These are phyloP conservation scores for Bufo bufo DNA, from an alignment of 2,113 vertebrate genomes.

Conservation along the genomic window DNA sequence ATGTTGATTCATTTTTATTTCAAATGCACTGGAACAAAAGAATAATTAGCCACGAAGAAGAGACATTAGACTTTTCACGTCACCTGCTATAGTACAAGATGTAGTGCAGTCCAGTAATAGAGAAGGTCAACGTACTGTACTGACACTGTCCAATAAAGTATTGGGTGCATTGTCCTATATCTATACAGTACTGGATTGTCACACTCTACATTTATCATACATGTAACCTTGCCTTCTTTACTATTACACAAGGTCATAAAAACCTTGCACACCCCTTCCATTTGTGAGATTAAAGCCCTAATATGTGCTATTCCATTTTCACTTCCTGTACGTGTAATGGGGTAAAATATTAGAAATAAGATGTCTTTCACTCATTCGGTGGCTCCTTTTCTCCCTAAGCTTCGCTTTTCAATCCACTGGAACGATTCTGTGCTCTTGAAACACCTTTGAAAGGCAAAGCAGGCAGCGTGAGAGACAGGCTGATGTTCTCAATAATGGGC, in stretches of 20 bases:
- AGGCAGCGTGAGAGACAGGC: constrained; percentile 55
- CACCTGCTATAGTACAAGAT: not conserved
- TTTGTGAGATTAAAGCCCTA: constrained; percentile 4
- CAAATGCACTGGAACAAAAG: not conserved
- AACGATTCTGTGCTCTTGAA: constrained; percentile 61
- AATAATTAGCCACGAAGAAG: not conserved
- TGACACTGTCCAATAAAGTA: not conserved
- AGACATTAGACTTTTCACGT: not conserved
- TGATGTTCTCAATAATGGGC: constrained; percentile 63
- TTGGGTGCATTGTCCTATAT: not conserved
- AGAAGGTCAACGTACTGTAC: no score
- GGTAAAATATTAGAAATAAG: not conserved
- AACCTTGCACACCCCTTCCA: not conserved
- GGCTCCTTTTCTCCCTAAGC: constrained; percentile 57
- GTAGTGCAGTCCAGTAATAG: not conserved
- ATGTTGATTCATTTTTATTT: not conserved
- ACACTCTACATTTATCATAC: not conserved
- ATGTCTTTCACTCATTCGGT: not conserved
- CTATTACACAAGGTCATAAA: not conserved
- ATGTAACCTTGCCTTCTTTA: not conserved
- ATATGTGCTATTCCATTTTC: not conserved
- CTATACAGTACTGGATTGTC: not conserved
- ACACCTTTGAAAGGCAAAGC: constrained; percentile 62
- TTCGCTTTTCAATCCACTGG: constrained; percentile 35
- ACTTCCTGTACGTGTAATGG: not conserved